A percentile compares a stretch with the other conserved stretches of the same genome.
Conservation (phyloP, 2,113 vertebrate species). For the Gracilinanus agilis region DNA sequence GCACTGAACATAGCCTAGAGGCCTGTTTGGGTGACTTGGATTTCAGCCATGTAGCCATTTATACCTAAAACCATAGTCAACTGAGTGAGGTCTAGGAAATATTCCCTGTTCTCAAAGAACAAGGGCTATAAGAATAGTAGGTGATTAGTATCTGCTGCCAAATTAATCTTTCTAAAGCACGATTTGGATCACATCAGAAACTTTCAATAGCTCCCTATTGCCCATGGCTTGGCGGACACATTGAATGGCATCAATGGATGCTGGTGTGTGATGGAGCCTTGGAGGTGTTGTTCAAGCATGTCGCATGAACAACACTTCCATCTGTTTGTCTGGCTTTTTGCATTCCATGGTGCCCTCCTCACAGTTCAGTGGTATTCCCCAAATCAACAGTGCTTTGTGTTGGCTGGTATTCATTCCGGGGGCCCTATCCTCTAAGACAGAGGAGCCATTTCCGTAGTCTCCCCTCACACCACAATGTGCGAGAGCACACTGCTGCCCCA, state of each 20-base stretch:
- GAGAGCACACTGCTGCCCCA: not conserved
- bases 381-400: not conserved
- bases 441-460: not conserved
- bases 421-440: not conserved
- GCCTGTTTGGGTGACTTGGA: not conserved
- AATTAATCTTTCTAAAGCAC: not conserved
- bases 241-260: not conserved
- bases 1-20: not conserved
- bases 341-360: not conserved
- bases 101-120: not conserved
- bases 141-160: not conserved
- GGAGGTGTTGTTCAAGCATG: not conserved
- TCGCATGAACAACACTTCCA: not conserved
- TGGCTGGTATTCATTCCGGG: not conserved
- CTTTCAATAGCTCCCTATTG: not conserved
- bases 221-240: not conserved
- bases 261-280: not conserved
- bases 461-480: not conserved
- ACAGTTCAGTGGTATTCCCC: not conserved
- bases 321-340: not conserved
- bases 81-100: not conserved
- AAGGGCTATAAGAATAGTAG: not conserved
- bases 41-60: not conserved
- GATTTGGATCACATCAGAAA: not conserved
- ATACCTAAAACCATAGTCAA: not conserved